Percentiles rank a stretch among this genome's conserved stretches.
Evolutionary conservation across 2,888 invertebrate species (phyloP).

Genomic region (Caenorhabditis sulstoni): DNA sequence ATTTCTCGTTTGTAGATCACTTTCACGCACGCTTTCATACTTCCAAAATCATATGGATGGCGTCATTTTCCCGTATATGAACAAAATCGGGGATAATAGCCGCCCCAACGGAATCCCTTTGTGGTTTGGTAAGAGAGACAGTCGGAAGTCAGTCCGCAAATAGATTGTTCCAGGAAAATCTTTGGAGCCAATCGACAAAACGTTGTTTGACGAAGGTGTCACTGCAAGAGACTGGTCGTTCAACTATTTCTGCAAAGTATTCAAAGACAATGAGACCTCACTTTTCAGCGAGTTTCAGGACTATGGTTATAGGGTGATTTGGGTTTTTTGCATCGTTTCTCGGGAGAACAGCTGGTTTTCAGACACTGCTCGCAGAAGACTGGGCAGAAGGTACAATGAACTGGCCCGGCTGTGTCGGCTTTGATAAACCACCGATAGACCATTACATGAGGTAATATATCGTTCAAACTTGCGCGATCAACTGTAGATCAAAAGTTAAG

Average conservation of each 20-base stretch:
- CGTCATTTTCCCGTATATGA: constrained; percentile 68
- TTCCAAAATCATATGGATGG: constrained; percentile 65
- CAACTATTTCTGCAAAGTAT: constrained; percentile 59
- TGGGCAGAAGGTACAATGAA: constrained; percentile 72
- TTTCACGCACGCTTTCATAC: constrained; percentile 61
- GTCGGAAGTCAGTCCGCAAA: not conserved
- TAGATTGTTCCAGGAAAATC: constrained; percentile 46
- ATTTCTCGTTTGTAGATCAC: too few species aligned
- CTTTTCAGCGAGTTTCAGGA: constrained; percentile 61
- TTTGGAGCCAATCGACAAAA: constrained; percentile 53
- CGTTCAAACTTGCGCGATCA: not conserved
- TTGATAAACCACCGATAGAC: constrained; percentile 63
- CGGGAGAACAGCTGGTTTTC: not conserved
- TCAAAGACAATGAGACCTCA: constrained; percentile 61
- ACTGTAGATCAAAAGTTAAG: constrained; percentile 24
- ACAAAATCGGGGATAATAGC: constrained; percentile 73
- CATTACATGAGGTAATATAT: constrained; percentile 69
- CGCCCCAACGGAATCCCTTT: constrained; percentile 72
- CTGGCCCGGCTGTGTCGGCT: constrained; percentile 71
- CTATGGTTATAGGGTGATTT: constrained; percentile 55
- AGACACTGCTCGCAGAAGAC: constrained; percentile 70
- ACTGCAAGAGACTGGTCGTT: constrained; percentile 47
- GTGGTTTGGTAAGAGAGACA: constrained; percentile 55
- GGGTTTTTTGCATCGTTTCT: not conserved
- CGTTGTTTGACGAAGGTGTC: constrained; percentile 35